Evolutionary conservation across 2,888 invertebrate species (phyloP).

Genomic region (Sarcophaga subvicina): DNA sequence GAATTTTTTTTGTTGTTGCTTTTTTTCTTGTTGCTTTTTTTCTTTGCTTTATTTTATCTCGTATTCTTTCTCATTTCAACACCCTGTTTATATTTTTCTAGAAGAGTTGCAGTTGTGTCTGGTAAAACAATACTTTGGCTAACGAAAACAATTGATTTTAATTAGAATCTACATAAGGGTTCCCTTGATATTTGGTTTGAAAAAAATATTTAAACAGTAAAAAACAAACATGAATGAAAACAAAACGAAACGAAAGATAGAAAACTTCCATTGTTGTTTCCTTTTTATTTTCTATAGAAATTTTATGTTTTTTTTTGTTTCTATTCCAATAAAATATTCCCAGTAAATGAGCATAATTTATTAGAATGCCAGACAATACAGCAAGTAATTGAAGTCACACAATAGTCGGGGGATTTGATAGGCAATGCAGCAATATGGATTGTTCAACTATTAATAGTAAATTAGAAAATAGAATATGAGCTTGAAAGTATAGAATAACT

Average conservation of each 20-base stretch:
- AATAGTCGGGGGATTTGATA: conserved; percentile 5
- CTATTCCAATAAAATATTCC: conserved; percentile 42
- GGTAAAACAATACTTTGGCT: conserved; percentile 57
- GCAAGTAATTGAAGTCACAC: conserved; percentile 18
- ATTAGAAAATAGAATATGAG: no score
- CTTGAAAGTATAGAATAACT: not conserved
- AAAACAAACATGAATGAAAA: not conserved
- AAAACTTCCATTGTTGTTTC: conserved; percentile 10
- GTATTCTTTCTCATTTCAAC: not conserved
- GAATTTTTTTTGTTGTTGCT: conserved; percentile 20
- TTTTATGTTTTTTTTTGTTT: not conserved
- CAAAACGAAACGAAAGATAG: conserved; percentile 1
- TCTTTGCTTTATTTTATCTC: conserved; percentile 28
- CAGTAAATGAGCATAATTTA: conserved; percentile 51
- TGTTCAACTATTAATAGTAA: not conserved
- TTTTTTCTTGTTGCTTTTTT: conserved; percentile 12
- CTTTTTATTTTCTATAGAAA: not conserved
- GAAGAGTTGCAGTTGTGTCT: conserved; percentile 39
- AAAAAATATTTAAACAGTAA: conserved; percentile 14
- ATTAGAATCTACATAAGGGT: conserved; percentile 67
- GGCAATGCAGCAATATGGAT: not conserved
- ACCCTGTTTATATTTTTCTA: not conserved
- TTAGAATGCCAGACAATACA: conserved; percentile 36
- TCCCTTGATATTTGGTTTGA: conserved; percentile 61
- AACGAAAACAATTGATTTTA: conserved; percentile 69